phyloP scores from a whole-genome alignment of 1,140 invertebrate genomes.

The Carcinoscorpius rotundicauda region DNA sequence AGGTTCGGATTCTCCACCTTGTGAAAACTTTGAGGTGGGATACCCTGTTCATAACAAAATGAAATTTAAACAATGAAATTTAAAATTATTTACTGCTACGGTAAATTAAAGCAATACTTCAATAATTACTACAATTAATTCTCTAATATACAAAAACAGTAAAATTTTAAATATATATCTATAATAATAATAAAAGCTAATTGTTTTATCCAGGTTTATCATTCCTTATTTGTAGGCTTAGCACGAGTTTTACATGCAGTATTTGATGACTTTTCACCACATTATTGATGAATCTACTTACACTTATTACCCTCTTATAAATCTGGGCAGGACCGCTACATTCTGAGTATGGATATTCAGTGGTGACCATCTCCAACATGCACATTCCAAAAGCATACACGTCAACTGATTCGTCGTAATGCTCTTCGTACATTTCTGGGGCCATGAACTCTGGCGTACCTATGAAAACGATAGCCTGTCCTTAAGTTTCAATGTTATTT shows the following conservation, averaged over 20 bases:
- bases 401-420: conserved; percentile 98
- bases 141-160: conserved; percentile 3
- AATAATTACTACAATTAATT: too few relatives aligned
- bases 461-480: conserved; percentile 30
- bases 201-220: too few relatives aligned
- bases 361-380: conserved; percentile 99
- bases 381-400: conserved; percentile 99
- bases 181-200: too few relatives aligned
- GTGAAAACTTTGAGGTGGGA: conserved; percentile 88
- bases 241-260: not conserved
- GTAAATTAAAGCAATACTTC: too few relatives aligned
- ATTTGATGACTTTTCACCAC: too few relatives aligned
- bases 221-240: not conserved
- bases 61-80: too few relatives aligned
- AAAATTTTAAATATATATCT: conserved; percentile 7
- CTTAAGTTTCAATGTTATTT: too few relatives aligned
- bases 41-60: conserved; percentile 48
- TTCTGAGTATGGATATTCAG: conserved; percentile 97
- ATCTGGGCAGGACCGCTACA: conserved; percentile 97
- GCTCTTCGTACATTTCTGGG: conserved; percentile 99
- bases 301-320: conserved; percentile 92
- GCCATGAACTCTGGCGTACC: conserved; percentile 98
- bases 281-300: conserved; percentile 39
- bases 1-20: conserved; percentile 96
- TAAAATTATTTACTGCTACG: too few relatives aligned